Evolutionary conservation across 1,140 invertebrate species (phyloP).

Genomic region (Latrodectus geometricus): DNA sequence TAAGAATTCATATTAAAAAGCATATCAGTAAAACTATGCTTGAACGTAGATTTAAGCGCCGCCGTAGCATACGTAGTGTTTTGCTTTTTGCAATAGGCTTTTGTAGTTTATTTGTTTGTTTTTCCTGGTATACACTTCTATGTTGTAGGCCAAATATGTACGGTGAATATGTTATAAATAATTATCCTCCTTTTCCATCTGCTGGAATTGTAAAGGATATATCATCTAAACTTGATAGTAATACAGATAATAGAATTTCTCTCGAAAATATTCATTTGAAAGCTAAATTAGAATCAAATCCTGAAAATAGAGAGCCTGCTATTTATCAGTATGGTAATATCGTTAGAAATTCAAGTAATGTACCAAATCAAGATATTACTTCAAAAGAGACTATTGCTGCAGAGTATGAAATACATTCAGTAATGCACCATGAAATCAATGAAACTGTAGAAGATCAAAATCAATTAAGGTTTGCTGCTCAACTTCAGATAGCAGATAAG

Average conservation of each 20-base stretch:
- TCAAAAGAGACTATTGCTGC: neutral
- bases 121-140: slow-evolving; percentile 52
- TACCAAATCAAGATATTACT: no score
- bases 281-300: no score
- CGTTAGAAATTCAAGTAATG: no score
- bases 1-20: neutral
- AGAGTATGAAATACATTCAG: neutral
- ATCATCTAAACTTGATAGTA: neutral
- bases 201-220: neutral
- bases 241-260: neutral
- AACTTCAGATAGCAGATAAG: neutral
- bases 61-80: slow-evolving; percentile 41
- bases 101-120: slow-evolving; percentile 46
- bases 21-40: slow-evolving; percentile 31
- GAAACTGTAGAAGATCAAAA: no score
- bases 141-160: slow-evolving; percentile 48
- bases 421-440: neutral
- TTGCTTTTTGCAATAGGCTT: slow-evolving; percentile 24
- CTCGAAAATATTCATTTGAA: no score
- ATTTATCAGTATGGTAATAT: no score
- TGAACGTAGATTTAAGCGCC: slow-evolving; percentile 44
- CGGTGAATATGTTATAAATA: slow-evolving; percentile 19
- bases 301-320: no score
- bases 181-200: neutral
- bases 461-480: neutral